phyloP scores from a whole-genome alignment of 2,797 vertebrate genomes.

The Artibeus lituratus region DNA sequence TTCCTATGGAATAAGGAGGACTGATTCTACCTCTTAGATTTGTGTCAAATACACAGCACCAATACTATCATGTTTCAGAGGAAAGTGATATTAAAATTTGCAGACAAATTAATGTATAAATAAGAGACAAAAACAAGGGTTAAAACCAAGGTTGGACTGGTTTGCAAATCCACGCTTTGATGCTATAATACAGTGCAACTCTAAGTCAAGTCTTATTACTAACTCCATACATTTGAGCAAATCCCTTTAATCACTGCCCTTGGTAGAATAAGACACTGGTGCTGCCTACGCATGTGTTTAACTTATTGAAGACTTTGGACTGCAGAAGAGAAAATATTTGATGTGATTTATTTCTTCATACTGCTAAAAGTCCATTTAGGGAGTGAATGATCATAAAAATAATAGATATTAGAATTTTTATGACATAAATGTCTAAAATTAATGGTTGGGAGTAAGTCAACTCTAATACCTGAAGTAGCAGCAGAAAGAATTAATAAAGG shows the following conservation, averaged over 20 bases:
- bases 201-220: background rate
- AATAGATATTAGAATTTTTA: background rate
- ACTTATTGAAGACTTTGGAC: background rate
- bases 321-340: background rate
- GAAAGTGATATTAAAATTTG: background rate
- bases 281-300: background rate
- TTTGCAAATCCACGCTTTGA: background rate
- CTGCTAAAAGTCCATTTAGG: background rate
- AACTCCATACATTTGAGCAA: background rate
- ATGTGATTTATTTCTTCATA: background rate
- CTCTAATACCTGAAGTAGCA: background rate
- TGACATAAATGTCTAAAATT: background rate
- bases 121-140: background rate
- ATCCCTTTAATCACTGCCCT: background rate
- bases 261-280: background rate
- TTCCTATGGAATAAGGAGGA: background rate
- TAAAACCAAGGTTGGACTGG: background rate
- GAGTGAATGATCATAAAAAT: background rate
- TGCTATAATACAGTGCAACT: background rate
- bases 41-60: background rate
- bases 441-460: background rate
- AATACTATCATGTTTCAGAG: background rate
- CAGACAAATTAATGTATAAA: background rate
- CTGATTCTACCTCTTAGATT: background rate
- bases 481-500: background rate